A percentile compares a stretch with the other conserved stretches of the same genome.
Conservation (phyloP, 2,797 vertebrate genomes). For the Anisognathus igniventris region DNA sequence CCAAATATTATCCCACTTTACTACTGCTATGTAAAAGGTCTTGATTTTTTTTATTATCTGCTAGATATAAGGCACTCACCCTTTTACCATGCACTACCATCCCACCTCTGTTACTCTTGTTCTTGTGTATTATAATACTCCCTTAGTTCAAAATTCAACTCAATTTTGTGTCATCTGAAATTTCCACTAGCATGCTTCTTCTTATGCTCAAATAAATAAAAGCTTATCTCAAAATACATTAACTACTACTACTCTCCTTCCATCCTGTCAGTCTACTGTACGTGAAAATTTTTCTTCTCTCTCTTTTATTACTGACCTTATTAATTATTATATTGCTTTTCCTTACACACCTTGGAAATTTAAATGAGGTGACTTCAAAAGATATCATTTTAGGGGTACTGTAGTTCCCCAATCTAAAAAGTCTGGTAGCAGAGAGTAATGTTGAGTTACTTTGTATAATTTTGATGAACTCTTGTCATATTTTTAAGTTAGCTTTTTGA, state of each 20-base stretch:
- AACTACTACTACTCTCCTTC: background rate
- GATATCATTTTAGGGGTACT: background rate
- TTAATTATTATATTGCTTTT: background rate
- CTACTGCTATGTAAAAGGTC: background rate
- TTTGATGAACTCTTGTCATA: background rate
- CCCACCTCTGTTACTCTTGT: background rate
- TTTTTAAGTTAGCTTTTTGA: background rate
- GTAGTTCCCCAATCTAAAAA: background rate
- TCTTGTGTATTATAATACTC: background rate
- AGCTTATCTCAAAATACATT: background rate
- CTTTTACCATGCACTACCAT: background rate
- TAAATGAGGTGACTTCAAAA: background rate
- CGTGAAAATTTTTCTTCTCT: background rate
- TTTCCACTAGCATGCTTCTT: background rate
- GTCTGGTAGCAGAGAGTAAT: background rate
- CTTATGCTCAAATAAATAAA: background rate
- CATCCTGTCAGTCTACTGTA: background rate
- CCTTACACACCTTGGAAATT: background rate
- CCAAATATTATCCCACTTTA: background rate
- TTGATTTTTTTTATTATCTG: background rate
- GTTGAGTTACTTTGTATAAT: background rate
- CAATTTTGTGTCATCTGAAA: background rate
- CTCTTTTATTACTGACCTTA: background rate
- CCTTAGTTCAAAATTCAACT: background rate
- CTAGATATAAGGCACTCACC: background rate